Conservation (phyloP, 2,113 vertebrate genomes). For the Phalacrocorax pelagicus region DNA sequence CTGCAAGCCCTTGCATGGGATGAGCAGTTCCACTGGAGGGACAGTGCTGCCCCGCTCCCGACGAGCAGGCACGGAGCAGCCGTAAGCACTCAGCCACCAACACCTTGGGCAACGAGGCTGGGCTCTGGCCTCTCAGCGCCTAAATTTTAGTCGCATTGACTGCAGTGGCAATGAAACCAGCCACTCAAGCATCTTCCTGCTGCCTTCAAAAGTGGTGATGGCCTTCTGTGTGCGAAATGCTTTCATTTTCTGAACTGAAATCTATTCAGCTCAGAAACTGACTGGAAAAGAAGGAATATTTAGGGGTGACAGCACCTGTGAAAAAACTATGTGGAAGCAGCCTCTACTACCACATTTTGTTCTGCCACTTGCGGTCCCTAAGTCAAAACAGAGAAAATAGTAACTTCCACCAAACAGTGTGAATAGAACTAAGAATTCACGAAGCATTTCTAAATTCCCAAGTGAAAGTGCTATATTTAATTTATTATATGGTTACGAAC, state of each 20-base stretch:
- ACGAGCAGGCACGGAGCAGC: accelerated
- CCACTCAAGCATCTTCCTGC: neutral
- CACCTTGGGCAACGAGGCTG: neutral
- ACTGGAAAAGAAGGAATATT: neutral
- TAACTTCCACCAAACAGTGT: neutral
- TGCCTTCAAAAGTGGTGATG: neutral
- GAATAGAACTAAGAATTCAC: neutral
- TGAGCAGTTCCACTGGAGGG: accelerated
- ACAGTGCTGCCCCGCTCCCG: accelerated
- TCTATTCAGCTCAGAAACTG: neutral
- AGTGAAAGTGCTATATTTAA: neutral
- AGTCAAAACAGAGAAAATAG: neutral
- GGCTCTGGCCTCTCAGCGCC: accelerated
- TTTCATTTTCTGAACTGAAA: neutral
- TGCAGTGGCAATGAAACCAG: neutral
- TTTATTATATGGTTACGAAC: neutral
- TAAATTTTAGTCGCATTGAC: accelerated
- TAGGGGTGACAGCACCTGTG: accelerated
- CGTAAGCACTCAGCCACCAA: accelerated
- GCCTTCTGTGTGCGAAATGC: accelerated
- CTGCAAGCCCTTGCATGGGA: accelerated
- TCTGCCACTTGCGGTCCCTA: neutral
- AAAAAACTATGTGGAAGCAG: neutral
- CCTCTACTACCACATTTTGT: neutral
- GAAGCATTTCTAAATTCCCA: neutral